Evolutionary conservation across 2,797 vertebrate species (phyloP), one percentile per base, ranked within the genome.

Genomic region (Setipinna tenuifilis): DNA sequence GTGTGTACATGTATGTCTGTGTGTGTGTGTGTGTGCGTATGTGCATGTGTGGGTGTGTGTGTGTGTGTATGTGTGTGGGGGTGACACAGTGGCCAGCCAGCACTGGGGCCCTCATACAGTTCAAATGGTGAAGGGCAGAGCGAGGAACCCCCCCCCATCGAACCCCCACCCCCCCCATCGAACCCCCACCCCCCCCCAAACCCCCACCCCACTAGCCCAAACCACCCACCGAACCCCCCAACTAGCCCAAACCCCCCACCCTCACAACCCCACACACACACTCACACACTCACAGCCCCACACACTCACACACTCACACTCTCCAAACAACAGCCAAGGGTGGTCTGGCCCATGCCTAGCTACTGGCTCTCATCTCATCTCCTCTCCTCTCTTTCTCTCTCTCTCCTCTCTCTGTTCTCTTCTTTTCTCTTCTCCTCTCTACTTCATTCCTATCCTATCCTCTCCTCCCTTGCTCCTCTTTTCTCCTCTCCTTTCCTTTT

Each of bases 41-140:
- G 65, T 75, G 28, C 41, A 28, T 75, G 14, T 78, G 16, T 84
- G 87, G 84, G 71, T 81, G 78, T 82, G 83, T 89, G 71, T 90
- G 88, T 92, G 92, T 93, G 84, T 83, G 83, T 87, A 84, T 84
- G 86, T 88, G 85, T 87, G 89, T 87, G 88, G 71, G 71, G 71
- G 71, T 57, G 89, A 85, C 84, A 14, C 23, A 23, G 84, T 48
- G 68, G 88, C 80, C 71, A 78, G 71, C 71, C 71, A 78, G 71
- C 71, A 41, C 28, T 14, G 35, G 71, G 31, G 71, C 41, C 71
- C 71, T 78, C 28, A 31, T 2, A 78, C 31, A 78, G 71, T 78
- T 78, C 71, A 78, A 78, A 78, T 25, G 35, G 71, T 78, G 71
- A 78, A 78, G 71, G 71, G 71, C 71, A 78, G 71, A 78, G 71